Percentiles rank a stretch among this genome's conserved stretches.
These are phyloP conservation scores for Poeciliopsis paucimaculata DNA, from an alignment of 2,797 vertebrate genomes.

Conservation along the genomic window DNA sequence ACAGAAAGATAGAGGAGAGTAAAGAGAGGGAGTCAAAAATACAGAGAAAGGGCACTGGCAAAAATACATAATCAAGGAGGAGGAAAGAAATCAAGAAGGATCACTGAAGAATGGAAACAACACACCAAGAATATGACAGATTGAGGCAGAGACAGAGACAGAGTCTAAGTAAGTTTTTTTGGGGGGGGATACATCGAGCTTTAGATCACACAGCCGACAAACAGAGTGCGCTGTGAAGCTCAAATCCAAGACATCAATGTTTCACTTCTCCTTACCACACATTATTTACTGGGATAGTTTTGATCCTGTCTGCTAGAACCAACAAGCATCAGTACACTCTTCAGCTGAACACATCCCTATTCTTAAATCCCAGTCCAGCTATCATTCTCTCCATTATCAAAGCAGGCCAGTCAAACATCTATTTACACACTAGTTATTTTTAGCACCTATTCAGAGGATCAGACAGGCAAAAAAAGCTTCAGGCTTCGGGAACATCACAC, in stretches of 20 bases:
- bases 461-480: slow-evolving; percentile 48
- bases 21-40: slow-evolving; percentile 60
- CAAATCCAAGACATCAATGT: slow-evolving; percentile 54
- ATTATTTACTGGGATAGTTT: slow-evolving; percentile 50
- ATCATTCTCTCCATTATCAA: slow-evolving; percentile 58
- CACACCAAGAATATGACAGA: slow-evolving; percentile 31
- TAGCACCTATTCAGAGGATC: slow-evolving; percentile 57
- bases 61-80: slow-evolving; percentile 35
- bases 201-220: slow-evolving; percentile 48
- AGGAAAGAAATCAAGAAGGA: slow-evolving; percentile 32
- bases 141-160: slow-evolving; percentile 16
- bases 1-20: slow-evolving; percentile 44
- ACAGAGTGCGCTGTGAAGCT: slow-evolving; percentile 17
- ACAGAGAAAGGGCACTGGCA: slow-evolving; percentile 52
- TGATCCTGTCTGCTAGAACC: slow-evolving; percentile 34
- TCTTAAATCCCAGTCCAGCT: slow-evolving; percentile 37
- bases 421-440: slow-evolving; percentile 58
- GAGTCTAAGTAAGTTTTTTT: slow-evolving; percentile 32
- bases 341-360: slow-evolving; percentile 39
- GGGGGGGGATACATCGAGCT: slow-evolving; percentile 60
- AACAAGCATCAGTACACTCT: slow-evolving; percentile 35
- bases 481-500: slow-evolving; percentile 46
- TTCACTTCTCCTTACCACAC: slow-evolving; percentile 53
- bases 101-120: slow-evolving; percentile 24
- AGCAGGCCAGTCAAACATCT: slow-evolving; percentile 57